phyloP scores from a whole-genome alignment of 2,888 invertebrate genomes.

The Polymixis lichenea region DNA sequence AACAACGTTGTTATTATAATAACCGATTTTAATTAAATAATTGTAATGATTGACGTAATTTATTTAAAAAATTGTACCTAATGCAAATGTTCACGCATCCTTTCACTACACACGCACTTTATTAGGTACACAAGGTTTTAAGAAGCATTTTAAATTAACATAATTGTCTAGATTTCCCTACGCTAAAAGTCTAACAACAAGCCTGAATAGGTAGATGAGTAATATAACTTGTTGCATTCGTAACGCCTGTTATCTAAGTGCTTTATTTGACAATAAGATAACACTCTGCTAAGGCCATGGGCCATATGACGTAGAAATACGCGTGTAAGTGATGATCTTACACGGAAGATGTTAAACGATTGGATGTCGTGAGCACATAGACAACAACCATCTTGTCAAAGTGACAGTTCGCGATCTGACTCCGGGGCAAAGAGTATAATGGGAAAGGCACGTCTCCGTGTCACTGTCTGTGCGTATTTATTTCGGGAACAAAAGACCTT shows the following conservation, averaged over 20 bases:
- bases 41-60: not conserved
- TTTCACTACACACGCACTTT: no score
- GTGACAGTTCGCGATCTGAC: constrained; percentile 66
- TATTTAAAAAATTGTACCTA: not conserved
- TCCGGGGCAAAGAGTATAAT: no score
- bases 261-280: not conserved
- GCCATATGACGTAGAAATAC: constrained; percentile 14
- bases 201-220: not conserved
- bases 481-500: constrained; percentile 37
- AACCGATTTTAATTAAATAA: not conserved
- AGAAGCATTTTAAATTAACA: no score
- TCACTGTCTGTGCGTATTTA: constrained; percentile 35
- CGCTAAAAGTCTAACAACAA: not conserved
- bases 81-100: not conserved
- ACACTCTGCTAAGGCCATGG: constrained; percentile 1
- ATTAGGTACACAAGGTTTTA: not conserved
- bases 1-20: not conserved
- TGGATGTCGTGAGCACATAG: constrained; percentile 25
- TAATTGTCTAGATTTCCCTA: no score
- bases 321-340: constrained; percentile 13
- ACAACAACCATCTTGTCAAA: constrained; percentile 55
- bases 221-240: not conserved
- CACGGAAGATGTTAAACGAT: not conserved
- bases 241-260: not conserved
- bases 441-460: constrained; percentile 60